A percentile compares a stretch with the other conserved stretches of the same genome.
phyloP scores from a whole-genome alignment of 1,140 invertebrate genomes.

The Euglossa dilemma region DNA sequence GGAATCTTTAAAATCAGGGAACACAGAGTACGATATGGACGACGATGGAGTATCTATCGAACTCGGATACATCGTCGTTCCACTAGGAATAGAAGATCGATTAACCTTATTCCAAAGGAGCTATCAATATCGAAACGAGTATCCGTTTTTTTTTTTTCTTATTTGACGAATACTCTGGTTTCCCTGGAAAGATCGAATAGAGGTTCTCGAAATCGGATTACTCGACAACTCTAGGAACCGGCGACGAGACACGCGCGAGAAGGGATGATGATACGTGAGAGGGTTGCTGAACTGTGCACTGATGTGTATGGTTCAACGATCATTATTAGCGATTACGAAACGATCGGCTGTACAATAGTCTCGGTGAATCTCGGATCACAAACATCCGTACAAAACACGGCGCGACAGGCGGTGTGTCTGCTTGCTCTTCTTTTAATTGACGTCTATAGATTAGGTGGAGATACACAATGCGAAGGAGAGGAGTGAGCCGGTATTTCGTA shows the following conservation, averaged over 20 bases:
- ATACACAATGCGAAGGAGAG: conserved; percentile 52
- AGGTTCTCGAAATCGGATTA: too few species aligned
- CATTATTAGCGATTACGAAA: conserved; percentile 68
- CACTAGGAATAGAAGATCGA: conserved; percentile 39
- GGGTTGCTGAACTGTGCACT: conserved; percentile 29
- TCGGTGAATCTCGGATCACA: conserved; percentile 52
- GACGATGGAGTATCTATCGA: too few species aligned
- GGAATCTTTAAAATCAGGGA: background rate
- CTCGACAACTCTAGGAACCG: background rate
- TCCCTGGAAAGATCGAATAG: background rate
- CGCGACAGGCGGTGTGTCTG: conserved; percentile 19
- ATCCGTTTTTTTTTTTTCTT: too few species aligned
- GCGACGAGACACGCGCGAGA: background rate
- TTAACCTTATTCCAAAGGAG: conserved; percentile 30
- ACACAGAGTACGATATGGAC: background rate
- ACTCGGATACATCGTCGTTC: conserved; percentile 41
- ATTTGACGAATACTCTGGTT: too few species aligned
- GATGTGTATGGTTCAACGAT: conserved; percentile 62
- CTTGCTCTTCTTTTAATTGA: conserved; percentile 50
- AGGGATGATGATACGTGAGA: conserved; percentile 8
- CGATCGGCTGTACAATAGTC: conserved; percentile 67
- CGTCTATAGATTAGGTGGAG: conserved; percentile 59
- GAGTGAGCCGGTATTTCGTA: conserved; percentile 44
- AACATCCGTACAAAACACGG: conserved; percentile 62
- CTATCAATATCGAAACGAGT: too few species aligned